Evolutionary conservation across 2,113 vertebrate genomes (phyloP).

Genomic region (Alouatta palliata): DNA sequence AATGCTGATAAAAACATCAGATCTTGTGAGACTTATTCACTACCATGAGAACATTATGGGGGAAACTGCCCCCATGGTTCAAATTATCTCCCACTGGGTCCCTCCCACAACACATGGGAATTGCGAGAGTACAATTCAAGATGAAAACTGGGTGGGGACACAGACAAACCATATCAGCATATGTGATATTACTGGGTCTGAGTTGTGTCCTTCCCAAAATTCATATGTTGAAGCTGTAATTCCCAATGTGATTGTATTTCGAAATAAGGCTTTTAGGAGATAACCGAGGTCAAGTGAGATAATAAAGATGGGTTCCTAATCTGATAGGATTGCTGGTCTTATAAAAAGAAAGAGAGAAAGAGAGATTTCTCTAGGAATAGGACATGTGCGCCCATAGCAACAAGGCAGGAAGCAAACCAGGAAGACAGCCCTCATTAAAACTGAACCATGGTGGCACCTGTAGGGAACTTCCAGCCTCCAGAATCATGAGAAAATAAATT

Average conservation of each 20-base stretch:
- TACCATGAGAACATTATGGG: too few relatives aligned
- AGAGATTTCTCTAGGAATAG: not conserved
- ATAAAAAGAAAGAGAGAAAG: not conserved
- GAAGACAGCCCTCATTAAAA: not conserved
- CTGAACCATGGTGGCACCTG: not conserved
- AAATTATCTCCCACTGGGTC: too few relatives aligned
- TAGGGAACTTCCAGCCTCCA: not conserved
- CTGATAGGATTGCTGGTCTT: not conserved
- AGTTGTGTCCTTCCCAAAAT: not conserved
- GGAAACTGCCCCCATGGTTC: too few relatives aligned
- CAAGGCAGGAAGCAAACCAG: not conserved
- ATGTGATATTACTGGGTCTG: not conserved
- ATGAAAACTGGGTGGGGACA: too few relatives aligned
- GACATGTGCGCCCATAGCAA: not conserved
- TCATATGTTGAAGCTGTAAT: not conserved
- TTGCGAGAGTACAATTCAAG: too few relatives aligned
- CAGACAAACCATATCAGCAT: too few relatives aligned
- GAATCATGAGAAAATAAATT: not conserved
- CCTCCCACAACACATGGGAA: too few relatives aligned
- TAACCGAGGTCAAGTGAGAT: not conserved
- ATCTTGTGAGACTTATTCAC: too few relatives aligned
- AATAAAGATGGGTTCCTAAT: not conserved
- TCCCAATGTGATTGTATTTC: not conserved
- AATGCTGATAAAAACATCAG: too few relatives aligned
- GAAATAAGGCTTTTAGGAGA: not conserved